Conservation (phyloP, 2,888 invertebrate genomes). For the Nipponacmea schrenckii region DNA sequence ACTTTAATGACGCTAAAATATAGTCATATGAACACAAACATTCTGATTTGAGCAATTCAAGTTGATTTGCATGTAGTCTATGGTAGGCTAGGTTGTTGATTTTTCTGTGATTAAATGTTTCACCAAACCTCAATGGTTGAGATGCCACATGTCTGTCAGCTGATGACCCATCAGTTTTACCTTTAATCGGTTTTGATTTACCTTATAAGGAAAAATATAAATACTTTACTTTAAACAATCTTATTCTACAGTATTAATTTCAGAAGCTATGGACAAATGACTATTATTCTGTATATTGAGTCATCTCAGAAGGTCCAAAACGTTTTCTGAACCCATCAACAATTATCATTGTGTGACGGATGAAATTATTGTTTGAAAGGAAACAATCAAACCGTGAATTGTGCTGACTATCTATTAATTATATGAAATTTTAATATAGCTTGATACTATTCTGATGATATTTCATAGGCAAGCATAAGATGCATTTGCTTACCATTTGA, state of each 20-base stretch:
- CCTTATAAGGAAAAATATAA: conserved; percentile 31
- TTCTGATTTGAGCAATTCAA: conserved; percentile 41
- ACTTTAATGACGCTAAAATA: conserved; percentile 43
- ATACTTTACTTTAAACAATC: background rate
- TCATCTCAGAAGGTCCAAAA: no score
- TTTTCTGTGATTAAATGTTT: conserved; percentile 49
- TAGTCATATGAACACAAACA: conserved; percentile 54
- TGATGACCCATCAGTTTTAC: conserved; percentile 32
- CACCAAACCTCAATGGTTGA: conserved; percentile 50
- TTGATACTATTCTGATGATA: no score
- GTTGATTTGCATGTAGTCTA: conserved; percentile 37
- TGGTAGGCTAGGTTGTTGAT: conserved; percentile 57
- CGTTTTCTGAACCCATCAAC: no score
- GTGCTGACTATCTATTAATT: no score
- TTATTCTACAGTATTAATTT: no score
- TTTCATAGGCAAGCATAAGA: no score
- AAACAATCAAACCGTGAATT: no score
- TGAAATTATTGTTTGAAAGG: no score
- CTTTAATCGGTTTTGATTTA: conserved; percentile 47
- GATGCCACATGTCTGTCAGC: conserved; percentile 47
- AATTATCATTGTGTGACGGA: no score
- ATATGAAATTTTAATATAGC: no score
- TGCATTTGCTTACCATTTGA: conserved; percentile 42
- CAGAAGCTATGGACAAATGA: no score
- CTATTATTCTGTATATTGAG: no score